A percentile compares a stretch with the other conserved stretches of the same genome.
phyloP scores from a whole-genome alignment of 2,888 invertebrate genomes.

The Lutraria lutraria region DNA sequence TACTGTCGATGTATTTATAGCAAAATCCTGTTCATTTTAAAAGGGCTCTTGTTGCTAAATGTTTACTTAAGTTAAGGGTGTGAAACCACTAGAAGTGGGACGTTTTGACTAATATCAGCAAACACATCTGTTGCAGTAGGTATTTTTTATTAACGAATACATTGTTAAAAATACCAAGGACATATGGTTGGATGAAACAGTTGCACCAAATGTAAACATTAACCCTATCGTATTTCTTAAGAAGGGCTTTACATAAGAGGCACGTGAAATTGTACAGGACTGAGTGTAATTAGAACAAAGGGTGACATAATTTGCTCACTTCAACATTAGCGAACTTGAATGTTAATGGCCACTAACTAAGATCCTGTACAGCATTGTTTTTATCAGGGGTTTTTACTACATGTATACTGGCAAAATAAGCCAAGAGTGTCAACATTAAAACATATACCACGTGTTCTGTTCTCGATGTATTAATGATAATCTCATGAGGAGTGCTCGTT shows the following conservation, averaged over 20 bases:
- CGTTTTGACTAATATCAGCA: neutral
- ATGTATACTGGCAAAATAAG: too few species aligned
- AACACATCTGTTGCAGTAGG: neutral
- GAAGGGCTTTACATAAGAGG: neutral
- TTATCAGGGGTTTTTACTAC: too few species aligned
- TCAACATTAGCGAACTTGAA: too few species aligned
- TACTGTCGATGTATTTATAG: neutral
- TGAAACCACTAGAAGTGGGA: neutral
- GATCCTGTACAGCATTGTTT: too few species aligned
- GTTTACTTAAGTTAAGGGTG: slow-evolving; percentile 1
- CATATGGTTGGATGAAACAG: neutral
- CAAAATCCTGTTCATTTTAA: slow-evolving; percentile 4
- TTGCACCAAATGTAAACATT: slow-evolving; percentile 5
- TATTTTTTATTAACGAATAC: neutral
- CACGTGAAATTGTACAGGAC: neutral
- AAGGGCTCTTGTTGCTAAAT: neutral
- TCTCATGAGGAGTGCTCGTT: too few species aligned
- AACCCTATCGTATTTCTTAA: slow-evolving; percentile 2
- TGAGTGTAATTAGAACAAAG: neutral
- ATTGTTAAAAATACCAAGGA: neutral
- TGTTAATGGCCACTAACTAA: too few species aligned
- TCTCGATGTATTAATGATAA: too few species aligned
- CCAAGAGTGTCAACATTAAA: too few species aligned
- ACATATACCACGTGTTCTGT: too few species aligned
- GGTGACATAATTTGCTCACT: neutral